A percentile compares a stretch with the other conserved stretches of the same genome.
phyloP scores from a whole-genome alignment of 2,113 vertebrate species.

The Eulemur macaco region DNA sequence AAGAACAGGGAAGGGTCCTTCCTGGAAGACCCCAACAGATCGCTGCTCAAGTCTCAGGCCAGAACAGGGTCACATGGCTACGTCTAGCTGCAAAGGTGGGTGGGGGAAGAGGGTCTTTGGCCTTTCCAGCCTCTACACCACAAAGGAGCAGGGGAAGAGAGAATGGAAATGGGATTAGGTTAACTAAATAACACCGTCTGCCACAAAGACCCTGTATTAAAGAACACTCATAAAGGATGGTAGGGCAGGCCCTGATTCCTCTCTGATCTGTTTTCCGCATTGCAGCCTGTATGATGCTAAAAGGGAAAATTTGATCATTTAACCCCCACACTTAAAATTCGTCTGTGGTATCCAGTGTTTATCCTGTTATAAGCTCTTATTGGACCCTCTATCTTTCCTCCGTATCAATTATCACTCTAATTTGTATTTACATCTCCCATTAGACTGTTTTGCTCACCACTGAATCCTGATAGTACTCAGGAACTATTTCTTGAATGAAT shows the following conservation, averaged over 20 bases:
- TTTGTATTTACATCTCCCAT: neutral
- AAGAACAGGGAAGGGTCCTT: neutral
- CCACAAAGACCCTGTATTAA: neutral
- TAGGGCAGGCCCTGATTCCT: neutral
- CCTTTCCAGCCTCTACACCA: neutral
- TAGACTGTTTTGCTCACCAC: neutral
- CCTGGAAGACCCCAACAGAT: neutral
- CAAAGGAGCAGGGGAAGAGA: neutral
- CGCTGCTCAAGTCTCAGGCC: neutral
- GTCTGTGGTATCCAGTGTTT: neutral
- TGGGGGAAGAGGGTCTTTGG: neutral
- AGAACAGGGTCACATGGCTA: neutral
- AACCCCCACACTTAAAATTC: neutral
- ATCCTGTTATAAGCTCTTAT: neutral
- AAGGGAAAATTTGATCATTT: neutral
- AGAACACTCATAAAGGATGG: neutral
- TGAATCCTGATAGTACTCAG: neutral
- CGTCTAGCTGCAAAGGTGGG: neutral
- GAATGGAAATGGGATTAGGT: neutral
- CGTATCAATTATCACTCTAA: neutral
- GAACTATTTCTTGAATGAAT: neutral
- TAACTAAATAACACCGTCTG: neutral
- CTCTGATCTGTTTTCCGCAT: neutral
- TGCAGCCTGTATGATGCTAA: neutral
- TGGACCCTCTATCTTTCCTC: neutral